A percentile compares a stretch with the other conserved stretches of the same genome.
Conservation (phyloP, 2,797 vertebrate species). For the Gila robusta region DNA sequence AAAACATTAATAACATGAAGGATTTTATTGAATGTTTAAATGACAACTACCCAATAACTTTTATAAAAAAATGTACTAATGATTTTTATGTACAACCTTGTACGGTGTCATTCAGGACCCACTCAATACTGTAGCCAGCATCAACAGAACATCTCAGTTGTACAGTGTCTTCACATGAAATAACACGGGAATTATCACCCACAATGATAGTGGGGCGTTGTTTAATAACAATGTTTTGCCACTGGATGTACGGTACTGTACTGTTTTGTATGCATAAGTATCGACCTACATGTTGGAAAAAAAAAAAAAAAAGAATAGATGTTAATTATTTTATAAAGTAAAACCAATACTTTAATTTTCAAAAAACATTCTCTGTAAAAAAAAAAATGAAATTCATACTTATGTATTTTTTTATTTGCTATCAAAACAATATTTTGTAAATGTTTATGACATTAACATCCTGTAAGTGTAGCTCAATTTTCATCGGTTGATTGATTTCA, state of each 20-base stretch:
- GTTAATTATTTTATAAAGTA: background rate
- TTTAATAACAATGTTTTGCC: slow-evolving; percentile 41
- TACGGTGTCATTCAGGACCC: slow-evolving; percentile 34
- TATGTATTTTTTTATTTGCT: background rate
- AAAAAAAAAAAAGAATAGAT: background rate
- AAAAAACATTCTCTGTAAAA: background rate
- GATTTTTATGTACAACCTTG: slow-evolving; percentile 27
- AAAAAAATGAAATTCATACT: background rate
- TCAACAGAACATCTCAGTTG: slow-evolving; percentile 71
- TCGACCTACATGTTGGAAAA: slow-evolving; percentile 57
- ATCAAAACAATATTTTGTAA: background rate
- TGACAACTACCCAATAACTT: background rate
- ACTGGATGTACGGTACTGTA: slow-evolving; percentile 52
- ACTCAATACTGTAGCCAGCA: slow-evolving; percentile 25
- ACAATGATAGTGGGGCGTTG: slow-evolving; percentile 63
- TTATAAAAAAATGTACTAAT: background rate
- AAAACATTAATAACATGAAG: background rate
- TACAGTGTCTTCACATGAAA: background rate
- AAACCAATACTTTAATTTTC: background rate
- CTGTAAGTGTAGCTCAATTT: background rate
- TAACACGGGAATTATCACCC: background rate
- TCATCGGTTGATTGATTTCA: background rate
- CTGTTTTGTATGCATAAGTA: slow-evolving; percentile 67
- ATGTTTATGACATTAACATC: background rate
- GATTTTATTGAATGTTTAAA: background rate